Percentiles rank a stretch among this genome's conserved stretches.
phyloP scores from a whole-genome alignment of 2,888 invertebrate genomes.

The Diplazon laetatorius region DNA sequence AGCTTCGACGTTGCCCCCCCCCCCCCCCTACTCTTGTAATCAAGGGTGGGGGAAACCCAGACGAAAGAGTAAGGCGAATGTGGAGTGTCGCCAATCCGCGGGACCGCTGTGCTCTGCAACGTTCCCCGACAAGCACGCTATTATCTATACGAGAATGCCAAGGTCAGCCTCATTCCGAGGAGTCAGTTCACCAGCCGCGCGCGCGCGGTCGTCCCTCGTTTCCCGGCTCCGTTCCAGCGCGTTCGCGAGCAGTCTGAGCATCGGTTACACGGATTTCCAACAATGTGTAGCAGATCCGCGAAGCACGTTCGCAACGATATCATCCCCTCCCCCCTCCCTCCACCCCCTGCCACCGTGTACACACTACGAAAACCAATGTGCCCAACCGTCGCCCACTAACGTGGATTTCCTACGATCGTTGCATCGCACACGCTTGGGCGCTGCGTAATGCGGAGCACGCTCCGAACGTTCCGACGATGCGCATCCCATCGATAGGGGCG shows the following conservation, averaged over 20 bases:
- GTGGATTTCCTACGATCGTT: constrained; percentile 27
- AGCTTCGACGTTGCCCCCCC: no score
- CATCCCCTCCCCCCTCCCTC: no score
- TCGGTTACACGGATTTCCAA: constrained; percentile 57
- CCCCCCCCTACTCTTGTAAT: constrained; percentile 4
- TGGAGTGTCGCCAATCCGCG: constrained; percentile 43
- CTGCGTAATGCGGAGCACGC: constrained; percentile 56
- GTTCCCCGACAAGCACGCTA: constrained; percentile 65
- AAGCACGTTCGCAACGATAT: constrained; percentile 35
- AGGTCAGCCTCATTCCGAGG: constrained; percentile 78
- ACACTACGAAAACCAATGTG: not conserved
- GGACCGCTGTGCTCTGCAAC: constrained; percentile 53
- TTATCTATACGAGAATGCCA: constrained; percentile 77
- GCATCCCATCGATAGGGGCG: constrained; percentile 10
- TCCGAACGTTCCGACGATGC: constrained; percentile 31
- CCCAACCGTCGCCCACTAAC: constrained; percentile 8
- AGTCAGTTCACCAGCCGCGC: constrained; percentile 5
- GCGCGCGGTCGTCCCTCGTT: no score
- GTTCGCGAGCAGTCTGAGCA: constrained; percentile 48
- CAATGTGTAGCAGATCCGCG: constrained; percentile 42
- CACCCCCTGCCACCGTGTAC: no score
- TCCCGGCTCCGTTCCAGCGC: not conserved
- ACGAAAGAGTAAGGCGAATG: constrained; percentile 30
- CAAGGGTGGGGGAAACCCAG: no score
- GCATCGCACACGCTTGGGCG: not conserved